phyloP scores from a whole-genome alignment of 2,797 vertebrate genomes.

The Sebastes miniatus region DNA sequence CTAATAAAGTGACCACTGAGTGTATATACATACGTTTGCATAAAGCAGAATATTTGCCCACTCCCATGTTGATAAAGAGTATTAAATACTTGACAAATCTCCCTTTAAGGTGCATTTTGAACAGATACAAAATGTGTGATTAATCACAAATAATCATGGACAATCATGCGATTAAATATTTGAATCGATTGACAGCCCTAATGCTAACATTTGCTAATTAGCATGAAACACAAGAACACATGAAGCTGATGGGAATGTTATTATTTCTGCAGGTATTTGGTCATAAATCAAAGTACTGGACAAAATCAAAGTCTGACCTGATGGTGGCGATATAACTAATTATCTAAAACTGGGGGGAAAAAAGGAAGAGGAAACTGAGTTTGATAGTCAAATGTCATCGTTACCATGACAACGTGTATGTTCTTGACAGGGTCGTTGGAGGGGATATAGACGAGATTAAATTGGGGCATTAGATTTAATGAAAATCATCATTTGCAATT shows the following conservation, averaged over 20 bases:
- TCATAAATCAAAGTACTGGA: neutral
- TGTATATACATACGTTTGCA: too few relatives aligned
- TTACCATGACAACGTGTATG: neutral
- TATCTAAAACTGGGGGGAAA: neutral
- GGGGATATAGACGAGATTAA: neutral
- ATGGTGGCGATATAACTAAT: neutral
- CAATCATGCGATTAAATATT: too few relatives aligned
- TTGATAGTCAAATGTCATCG: neutral
- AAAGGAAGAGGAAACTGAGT: neutral
- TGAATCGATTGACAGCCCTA: too few relatives aligned
- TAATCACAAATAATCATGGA: too few relatives aligned
- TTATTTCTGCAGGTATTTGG: neutral
- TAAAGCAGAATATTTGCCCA: too few relatives aligned
- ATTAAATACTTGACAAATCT: too few relatives aligned
- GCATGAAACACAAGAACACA: neutral
- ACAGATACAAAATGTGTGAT: too few relatives aligned
- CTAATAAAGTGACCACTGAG: too few relatives aligned
- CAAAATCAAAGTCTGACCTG: neutral
- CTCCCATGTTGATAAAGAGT: too few relatives aligned
- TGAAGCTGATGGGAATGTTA: neutral
- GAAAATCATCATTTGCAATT: conserved; percentile 33
- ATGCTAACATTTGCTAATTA: neutral
- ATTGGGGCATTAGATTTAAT: conserved; percentile 3
- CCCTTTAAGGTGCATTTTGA: too few relatives aligned
- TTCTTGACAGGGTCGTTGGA: neutral